These are phyloP conservation scores for Leptinotarsa juncta DNA, from an alignment of 2,888 invertebrate genomes.

Conservation along the genomic window DNA sequence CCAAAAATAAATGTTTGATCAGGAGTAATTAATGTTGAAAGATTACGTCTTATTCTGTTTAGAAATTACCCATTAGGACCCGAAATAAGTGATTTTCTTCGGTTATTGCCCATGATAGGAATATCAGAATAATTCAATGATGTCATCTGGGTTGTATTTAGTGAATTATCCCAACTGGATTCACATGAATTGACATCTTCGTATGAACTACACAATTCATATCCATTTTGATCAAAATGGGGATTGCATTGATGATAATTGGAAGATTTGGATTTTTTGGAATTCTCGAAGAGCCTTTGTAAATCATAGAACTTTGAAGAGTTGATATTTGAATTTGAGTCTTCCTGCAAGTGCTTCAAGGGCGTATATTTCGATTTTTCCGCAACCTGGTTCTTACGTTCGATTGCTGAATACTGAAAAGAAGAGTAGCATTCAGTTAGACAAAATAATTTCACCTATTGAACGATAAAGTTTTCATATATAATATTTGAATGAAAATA, in stretches of 20 bases:
- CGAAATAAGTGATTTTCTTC: constrained; percentile 58
- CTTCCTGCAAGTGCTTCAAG: constrained; percentile 54
- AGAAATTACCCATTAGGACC: constrained; percentile 62
- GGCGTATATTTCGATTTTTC: constrained; percentile 43
- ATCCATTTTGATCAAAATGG: constrained; percentile 43
- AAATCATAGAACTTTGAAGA: constrained; percentile 56
- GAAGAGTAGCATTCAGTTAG: constrained; percentile 22
- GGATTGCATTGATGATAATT: constrained; percentile 48
- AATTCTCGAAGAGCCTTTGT: constrained; percentile 52
- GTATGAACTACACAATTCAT: constrained; percentile 35
- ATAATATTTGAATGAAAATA: no score
- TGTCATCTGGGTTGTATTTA: constrained; percentile 59
- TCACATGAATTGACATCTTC: constrained; percentile 39
- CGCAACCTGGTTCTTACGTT: constrained; percentile 49
- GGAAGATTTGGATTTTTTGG: constrained; percentile 45
- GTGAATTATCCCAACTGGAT: constrained; percentile 46
- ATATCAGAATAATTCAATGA: constrained; percentile 55
- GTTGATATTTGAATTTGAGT: constrained; percentile 60
- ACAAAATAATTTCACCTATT: no score
- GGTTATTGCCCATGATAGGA: constrained; percentile 45
- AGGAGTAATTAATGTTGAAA: constrained; percentile 9
- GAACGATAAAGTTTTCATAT: no score
- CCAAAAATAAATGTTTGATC: background rate
- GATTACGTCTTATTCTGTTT: constrained; percentile 47
- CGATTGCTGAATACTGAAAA: constrained; percentile 54